Evolutionary conservation across 2,888 invertebrate species (phyloP).

Genomic region (Caenorhabditis drosophilae): DNA sequence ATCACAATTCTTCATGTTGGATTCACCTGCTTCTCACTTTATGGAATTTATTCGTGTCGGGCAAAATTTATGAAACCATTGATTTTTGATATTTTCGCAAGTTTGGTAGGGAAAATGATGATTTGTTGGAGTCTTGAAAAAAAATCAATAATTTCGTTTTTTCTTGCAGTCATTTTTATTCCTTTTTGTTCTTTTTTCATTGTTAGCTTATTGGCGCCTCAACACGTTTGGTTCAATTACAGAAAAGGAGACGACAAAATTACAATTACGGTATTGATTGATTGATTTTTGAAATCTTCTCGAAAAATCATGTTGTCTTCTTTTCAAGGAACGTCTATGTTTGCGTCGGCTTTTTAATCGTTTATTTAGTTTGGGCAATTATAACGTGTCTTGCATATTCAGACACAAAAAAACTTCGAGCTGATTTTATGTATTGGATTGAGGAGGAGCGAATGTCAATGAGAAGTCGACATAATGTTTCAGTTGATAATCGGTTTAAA

Average conservation of each 20-base stretch:
- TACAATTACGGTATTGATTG: conserved; percentile 37
- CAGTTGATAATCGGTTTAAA: conserved; percentile 42
- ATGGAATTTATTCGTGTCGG: conserved; percentile 52
- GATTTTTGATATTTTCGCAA: conserved; percentile 45
- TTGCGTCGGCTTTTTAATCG: conserved; percentile 48
- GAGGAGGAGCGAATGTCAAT: conserved; percentile 56
- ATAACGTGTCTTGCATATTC: conserved; percentile 42
- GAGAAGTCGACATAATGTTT: conserved; percentile 49
- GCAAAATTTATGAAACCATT: conserved; percentile 50
- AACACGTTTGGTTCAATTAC: conserved; percentile 37
- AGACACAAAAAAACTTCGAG: conserved; percentile 51
- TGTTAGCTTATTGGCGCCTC: conserved; percentile 42
- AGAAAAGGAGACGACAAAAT: conserved; percentile 45
- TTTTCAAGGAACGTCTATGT: conserved; percentile 43
- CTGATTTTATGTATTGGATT: conserved; percentile 63
- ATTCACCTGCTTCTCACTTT: conserved; percentile 46
- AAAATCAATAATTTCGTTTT: background rate
- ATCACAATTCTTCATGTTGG: conserved; percentile 41
- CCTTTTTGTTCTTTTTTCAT: conserved; percentile 39
- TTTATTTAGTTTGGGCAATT: conserved; percentile 49
- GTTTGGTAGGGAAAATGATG: conserved; percentile 44
- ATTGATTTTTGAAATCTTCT: background rate
- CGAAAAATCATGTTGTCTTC: background rate
- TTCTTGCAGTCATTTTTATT: conserved; percentile 40
- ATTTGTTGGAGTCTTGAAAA: background rate